phyloP scores from a whole-genome alignment of 2,888 invertebrate genomes.

The Eupeodes luniger region DNA sequence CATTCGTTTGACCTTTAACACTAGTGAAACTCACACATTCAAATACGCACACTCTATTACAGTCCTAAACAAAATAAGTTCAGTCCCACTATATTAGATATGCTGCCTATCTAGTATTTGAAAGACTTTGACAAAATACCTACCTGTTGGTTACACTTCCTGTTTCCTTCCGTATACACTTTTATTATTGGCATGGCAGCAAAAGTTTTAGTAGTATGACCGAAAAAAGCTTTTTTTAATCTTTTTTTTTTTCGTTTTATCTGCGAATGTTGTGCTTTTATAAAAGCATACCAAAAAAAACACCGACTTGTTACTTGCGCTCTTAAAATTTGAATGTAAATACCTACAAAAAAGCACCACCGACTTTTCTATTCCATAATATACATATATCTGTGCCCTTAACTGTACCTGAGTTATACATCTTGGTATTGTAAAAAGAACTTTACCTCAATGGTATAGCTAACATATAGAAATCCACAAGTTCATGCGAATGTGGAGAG shows the following conservation, averaged over 20 bases:
- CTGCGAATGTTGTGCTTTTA: not conserved
- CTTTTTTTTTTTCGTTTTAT: not conserved
- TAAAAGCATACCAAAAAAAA: not conserved
- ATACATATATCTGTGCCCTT: not conserved
- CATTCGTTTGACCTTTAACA: too few species aligned
- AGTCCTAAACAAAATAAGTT: conserved; percentile 14
- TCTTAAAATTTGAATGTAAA: conserved; percentile 46
- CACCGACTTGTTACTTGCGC: conserved; percentile 72
- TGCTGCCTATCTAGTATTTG: conserved; percentile 11
- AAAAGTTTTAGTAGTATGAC: conserved; percentile 8
- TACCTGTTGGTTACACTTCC: conserved; percentile 72
- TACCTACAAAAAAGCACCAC: conserved; percentile 49
- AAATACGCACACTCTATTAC: not conserved
- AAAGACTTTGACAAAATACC: conserved; percentile 63
- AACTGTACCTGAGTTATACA: not conserved
- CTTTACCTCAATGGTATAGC: conserved; percentile 54
- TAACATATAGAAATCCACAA: conserved; percentile 62
- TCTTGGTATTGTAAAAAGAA: conserved; percentile 19
- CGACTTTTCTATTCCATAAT: not conserved
- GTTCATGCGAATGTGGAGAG: conserved; percentile 40
- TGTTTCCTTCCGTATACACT: conserved; percentile 34
- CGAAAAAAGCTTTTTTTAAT: conserved; percentile 50
- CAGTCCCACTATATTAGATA: not conserved
- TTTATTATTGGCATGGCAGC: conserved; percentile 23
- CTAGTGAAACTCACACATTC: too few species aligned